phyloP scores from a whole-genome alignment of 2,888 invertebrate species.

The Clitarchus hookeri region DNA sequence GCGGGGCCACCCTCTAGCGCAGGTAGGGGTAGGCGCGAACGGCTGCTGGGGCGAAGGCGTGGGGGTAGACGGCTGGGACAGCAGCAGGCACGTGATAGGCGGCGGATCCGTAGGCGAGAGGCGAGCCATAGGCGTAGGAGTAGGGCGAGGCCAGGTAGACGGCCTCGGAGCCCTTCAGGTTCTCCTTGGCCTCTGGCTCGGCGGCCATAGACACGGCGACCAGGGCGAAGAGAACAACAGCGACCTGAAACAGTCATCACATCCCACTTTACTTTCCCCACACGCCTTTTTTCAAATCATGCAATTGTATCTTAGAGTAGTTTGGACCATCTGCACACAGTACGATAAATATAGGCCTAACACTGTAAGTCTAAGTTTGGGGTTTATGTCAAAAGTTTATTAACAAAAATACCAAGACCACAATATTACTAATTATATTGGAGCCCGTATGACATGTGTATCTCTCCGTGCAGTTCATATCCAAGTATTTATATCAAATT shows the following conservation, averaged over 20 bases:
- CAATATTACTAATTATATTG: too few relatives aligned
- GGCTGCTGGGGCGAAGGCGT: background rate
- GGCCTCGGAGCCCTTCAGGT: constrained; percentile 37
- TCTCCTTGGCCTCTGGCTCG: constrained; percentile 30
- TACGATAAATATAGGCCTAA: too few relatives aligned
- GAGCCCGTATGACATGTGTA: too few relatives aligned
- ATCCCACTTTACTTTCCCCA: background rate
- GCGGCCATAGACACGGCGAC: constrained; percentile 25
- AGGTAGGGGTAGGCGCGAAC: background rate
- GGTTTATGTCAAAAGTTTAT: too few relatives aligned
- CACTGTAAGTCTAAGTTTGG: too few relatives aligned
- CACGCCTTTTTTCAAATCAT: too few relatives aligned
- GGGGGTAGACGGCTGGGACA: background rate
- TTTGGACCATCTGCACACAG: too few relatives aligned
- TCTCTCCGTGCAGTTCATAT: too few relatives aligned
- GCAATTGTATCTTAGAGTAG: too few relatives aligned
- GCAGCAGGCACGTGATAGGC: constrained; percentile 21
- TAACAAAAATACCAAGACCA: too few relatives aligned
- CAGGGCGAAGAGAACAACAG: constrained; percentile 29
- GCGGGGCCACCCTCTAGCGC: background rate
- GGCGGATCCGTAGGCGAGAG: constrained; percentile 23
- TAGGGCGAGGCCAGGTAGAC: constrained; percentile 37
- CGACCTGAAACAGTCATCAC: constrained; percentile 15
- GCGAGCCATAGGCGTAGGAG: constrained; percentile 17
- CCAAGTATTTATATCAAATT: too few relatives aligned